Conservation (phyloP, 2,797 vertebrate genomes). For the Gallinago stenura region DNA sequence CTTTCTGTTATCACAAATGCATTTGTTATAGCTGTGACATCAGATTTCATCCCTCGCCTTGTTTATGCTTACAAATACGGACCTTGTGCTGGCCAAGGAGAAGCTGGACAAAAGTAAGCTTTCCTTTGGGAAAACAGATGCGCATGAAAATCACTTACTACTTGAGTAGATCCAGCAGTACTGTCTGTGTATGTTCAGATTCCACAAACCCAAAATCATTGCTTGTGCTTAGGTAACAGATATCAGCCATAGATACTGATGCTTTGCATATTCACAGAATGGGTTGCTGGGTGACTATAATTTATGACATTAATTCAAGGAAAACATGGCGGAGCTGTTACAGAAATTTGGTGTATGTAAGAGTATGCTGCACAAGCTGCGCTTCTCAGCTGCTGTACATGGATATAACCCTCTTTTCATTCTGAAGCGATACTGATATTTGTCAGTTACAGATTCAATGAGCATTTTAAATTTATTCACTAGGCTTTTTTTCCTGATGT, state of each 20-base stretch:
- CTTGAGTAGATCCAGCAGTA: background rate
- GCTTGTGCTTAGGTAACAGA: background rate
- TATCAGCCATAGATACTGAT: background rate
- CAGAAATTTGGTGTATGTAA: background rate
- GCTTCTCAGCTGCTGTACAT: background rate
- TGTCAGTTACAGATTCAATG: background rate
- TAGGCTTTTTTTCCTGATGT: background rate
- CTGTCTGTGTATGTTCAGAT: background rate
- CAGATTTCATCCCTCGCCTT: constrained; percentile 87
- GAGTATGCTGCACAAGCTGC: background rate
- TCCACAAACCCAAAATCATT: background rate
- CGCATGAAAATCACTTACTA: background rate
- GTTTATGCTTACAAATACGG: constrained; percentile 88
- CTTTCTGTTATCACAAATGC: constrained; percentile 88
- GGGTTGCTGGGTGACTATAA: background rate
- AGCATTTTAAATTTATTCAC: background rate
- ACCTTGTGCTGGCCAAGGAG: constrained; percentile 89
- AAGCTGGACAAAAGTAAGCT: constrained; percentile 91
- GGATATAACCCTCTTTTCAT: background rate
- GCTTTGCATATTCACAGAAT: background rate
- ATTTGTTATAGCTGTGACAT: constrained; percentile 87
- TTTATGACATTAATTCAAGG: background rate
- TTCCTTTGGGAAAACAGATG: background rate
- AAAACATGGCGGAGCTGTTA: background rate
- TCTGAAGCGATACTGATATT: background rate